These are phyloP conservation scores for Folsomia manolachei DNA, from an alignment of 2,888 invertebrate species.

Conservation along the genomic window DNA sequence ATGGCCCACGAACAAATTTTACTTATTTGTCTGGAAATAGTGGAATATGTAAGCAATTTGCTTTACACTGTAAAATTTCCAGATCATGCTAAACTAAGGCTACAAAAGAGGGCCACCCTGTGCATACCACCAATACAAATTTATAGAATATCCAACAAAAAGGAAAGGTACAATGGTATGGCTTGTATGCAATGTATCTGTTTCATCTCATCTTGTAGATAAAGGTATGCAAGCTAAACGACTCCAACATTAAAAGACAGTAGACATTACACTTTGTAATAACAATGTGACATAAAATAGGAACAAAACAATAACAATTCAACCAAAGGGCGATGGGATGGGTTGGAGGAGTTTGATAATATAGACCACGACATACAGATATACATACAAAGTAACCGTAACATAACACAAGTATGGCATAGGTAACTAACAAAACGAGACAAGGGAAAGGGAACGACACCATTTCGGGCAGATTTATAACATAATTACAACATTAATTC, in stretches of 20 bases:
- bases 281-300: constrained; percentile 6
- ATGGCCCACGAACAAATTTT: not conserved
- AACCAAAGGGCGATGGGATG: not conserved
- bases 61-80: not conserved
- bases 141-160: no score
- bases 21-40: not conserved
- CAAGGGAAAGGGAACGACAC: not conserved
- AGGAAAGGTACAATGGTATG: not conserved
- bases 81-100: not conserved
- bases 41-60: not conserved
- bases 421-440: not conserved
- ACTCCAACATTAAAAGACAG: not conserved
- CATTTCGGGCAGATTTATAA: constrained; percentile 20
- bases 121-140: no score
- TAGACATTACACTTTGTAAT: not conserved
- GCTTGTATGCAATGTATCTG: not conserved
- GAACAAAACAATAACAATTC: not conserved
- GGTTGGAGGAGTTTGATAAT: no score
- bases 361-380: not conserved
- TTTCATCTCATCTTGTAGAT: no score
- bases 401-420: not conserved
- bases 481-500: constrained; percentile 12
- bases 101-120: not conserved
- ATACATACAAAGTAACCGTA: not conserved
- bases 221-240: not conserved